Evolutionary conservation across 2,888 invertebrate species (phyloP).

Genomic region (Drosophila mercatorum): DNA sequence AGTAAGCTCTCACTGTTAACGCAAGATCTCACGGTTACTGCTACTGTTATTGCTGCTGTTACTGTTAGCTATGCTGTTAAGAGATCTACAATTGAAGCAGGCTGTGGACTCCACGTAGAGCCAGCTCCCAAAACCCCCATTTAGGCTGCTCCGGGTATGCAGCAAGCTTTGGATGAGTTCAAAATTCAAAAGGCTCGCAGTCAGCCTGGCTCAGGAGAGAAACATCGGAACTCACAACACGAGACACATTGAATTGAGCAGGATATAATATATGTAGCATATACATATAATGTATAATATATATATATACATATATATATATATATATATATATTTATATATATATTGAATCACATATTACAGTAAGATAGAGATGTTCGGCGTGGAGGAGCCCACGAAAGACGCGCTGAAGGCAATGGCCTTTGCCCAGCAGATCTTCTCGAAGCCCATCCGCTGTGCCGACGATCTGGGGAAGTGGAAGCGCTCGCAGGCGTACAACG

Average conservation of each 20-base stretch:
- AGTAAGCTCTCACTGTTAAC: background rate
- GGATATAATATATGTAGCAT: no score
- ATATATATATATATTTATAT: background rate
- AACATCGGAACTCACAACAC: background rate
- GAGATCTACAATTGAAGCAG: no score
- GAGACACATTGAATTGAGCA: background rate
- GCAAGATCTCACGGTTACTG: background rate
- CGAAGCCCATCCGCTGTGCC: conserved; percentile 16
- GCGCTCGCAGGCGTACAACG: conserved; percentile 92
- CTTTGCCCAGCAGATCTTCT: conserved; percentile 20
- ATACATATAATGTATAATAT: background rate
- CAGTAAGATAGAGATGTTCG: conserved; percentile 25
- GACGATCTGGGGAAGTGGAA: conserved; percentile 51
- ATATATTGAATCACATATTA: background rate
- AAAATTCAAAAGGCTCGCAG: background rate
- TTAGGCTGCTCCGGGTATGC: background rate
- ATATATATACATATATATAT: background rate
- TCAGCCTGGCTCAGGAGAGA: background rate
- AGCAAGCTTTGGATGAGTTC: background rate
- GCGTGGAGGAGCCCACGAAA: conserved; percentile 9
- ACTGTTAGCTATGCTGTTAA: background rate
- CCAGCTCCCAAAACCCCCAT: no score
- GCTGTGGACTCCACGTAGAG: background rate
- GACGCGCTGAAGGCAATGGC: conserved; percentile 12
- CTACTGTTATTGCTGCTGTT: background rate